phyloP scores from a whole-genome alignment of 2,797 vertebrate genomes.

The Schizothorax lantsangensis region DNA sequence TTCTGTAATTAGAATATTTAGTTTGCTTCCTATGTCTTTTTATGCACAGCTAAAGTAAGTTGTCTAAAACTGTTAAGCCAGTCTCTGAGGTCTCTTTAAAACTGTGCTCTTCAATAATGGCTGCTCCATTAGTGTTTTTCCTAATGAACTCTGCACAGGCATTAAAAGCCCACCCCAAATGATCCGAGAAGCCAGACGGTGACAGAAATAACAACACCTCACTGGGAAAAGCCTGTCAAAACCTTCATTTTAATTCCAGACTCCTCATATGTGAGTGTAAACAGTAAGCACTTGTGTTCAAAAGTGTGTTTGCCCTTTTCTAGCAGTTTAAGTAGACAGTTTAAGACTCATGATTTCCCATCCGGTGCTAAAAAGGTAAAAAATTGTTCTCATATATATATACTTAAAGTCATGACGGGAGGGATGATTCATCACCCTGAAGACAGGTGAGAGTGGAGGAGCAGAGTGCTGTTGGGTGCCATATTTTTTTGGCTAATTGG shows the following conservation, averaged over 20 bases:
- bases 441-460: conserved; percentile 25
- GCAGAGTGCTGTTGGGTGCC: conserved; percentile 16
- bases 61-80: neutral
- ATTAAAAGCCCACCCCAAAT: conserved; percentile 1
- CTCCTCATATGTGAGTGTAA: neutral
- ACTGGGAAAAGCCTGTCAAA: conserved; percentile 13
- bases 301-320: conserved; percentile 1
- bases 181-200: neutral
- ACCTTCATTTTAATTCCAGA: neutral
- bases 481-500: conserved; percentile 46
- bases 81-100: conserved; percentile 28
- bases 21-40: neutral
- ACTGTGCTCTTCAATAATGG: conserved; percentile 2
- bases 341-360: conserved; percentile 15
- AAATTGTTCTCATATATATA: neutral
- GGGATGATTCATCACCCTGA: conserved; percentile 24
- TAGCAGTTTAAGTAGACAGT: conserved; percentile 11
- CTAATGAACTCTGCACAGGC: conserved; percentile 15
- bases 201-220: neutral
- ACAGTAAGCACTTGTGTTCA: conserved; percentile 19
- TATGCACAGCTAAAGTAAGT: neutral
- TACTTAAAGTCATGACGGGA: conserved; percentile 9
- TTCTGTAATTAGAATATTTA: neutral
- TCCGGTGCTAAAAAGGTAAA: conserved; percentile 18
- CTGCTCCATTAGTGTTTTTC: conserved; percentile 19